phyloP scores from a whole-genome alignment of 2,113 vertebrate genomes.

The Scophthalmus maximus region DNA sequence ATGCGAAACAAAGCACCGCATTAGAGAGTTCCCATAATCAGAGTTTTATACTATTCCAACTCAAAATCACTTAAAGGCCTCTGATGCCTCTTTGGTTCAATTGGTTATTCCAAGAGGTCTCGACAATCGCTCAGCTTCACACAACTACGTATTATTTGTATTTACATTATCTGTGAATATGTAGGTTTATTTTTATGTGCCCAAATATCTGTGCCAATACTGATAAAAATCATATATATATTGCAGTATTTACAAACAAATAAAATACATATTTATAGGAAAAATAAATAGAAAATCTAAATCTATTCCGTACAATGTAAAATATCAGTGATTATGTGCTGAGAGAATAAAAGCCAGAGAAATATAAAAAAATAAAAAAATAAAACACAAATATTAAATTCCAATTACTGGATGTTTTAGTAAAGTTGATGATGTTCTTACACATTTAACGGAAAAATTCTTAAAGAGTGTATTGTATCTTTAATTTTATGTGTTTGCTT shows the following conservation, averaged over 20 bases:
- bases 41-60: constrained; percentile 1
- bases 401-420: background rate
- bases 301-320: too few species aligned
- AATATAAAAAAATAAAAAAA: background rate
- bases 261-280: too few species aligned
- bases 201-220: background rate
- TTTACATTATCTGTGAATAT: background rate
- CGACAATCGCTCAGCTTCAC: too few species aligned
- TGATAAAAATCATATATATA: background rate
- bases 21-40: constrained; percentile 14
- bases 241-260: too few species aligned
- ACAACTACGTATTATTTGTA: too few species aligned
- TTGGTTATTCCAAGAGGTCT: too few species aligned
- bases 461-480: background rate
- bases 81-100: background rate
- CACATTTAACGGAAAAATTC: too few species aligned
- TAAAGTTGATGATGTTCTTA: too few species aligned
- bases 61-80: background rate
- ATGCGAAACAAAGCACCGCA: background rate
- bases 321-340: background rate
- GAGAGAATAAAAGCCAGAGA: background rate
- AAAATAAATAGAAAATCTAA: too few species aligned
- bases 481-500: background rate
- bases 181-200: background rate
- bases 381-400: background rate